phyloP scores from a whole-genome alignment of 2,113 vertebrate species.

The Hemicordylus capensis region DNA sequence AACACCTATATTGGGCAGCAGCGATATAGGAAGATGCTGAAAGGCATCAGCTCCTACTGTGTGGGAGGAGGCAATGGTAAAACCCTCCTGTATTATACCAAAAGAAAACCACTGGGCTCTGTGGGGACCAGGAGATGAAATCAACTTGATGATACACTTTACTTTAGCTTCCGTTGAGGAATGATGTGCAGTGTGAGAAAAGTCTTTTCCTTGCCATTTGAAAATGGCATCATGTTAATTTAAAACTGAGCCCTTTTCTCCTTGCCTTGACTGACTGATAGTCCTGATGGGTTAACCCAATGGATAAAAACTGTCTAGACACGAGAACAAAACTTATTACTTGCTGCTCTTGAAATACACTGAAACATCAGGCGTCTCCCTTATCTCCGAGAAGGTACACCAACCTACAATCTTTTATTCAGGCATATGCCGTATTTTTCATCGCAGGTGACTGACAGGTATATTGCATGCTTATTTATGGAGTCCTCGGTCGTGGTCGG shows the following conservation, averaged over 20 bases:
- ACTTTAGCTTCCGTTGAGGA: too few species aligned
- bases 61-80: too few species aligned
- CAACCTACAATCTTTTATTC: slow-evolving; percentile 38
- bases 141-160: too few species aligned
- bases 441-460: slow-evolving; percentile 37
- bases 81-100: too few species aligned
- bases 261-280: background rate
- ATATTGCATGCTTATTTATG: slow-evolving; percentile 48
- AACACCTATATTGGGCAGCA: too few species aligned
- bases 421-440: slow-evolving; percentile 23
- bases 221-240: background rate
- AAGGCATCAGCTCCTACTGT: too few species aligned
- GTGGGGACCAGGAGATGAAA: too few species aligned
- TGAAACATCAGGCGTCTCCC: slow-evolving; percentile 26
- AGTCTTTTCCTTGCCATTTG: background rate
- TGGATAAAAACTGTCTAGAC: slow-evolving; percentile 25
- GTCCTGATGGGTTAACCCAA: background rate
- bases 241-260: background rate
- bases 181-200: background rate
- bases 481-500: slow-evolving; percentile 18
- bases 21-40: too few species aligned
- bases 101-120: too few species aligned
- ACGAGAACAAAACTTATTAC: background rate
- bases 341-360: slow-evolving; percentile 21
- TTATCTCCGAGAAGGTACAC: slow-evolving; percentile 27